A percentile compares a stretch with the other conserved stretches of the same genome.
phyloP scores from a whole-genome alignment of 2,113 vertebrate genomes.

The Festucalex cinctus region DNA sequence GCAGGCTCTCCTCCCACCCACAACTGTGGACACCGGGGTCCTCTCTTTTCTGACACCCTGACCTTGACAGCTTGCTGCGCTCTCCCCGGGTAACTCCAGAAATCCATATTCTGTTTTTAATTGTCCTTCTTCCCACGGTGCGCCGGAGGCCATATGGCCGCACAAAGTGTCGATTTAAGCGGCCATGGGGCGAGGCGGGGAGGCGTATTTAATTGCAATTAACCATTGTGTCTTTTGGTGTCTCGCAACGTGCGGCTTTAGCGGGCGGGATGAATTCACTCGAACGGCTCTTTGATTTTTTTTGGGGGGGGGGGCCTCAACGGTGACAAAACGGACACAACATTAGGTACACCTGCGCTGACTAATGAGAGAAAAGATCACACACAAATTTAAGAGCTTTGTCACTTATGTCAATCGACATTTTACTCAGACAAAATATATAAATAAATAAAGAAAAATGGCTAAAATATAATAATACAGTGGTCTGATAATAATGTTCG shows the following conservation, averaged over 20 bases:
- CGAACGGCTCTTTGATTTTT: conserved; percentile 56
- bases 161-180: conserved; percentile 73
- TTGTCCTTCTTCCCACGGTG: conserved; percentile 77
- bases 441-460: too few relatives aligned
- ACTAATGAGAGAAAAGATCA: background rate
- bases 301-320: background rate
- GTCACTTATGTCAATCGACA: too few relatives aligned
- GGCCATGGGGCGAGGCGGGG: conserved; percentile 62
- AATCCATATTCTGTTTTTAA: conserved; percentile 77
- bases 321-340: background rate
- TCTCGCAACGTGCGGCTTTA: conserved; percentile 65
- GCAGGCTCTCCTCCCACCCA: background rate
- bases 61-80: conserved; percentile 74
- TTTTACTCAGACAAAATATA: too few relatives aligned
- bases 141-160: conserved; percentile 68
- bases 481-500: too few relatives aligned
- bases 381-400: too few relatives aligned
- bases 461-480: too few relatives aligned
- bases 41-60: conserved; percentile 63
- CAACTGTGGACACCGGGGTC: conserved; percentile 5
- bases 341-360: conserved; percentile 3
- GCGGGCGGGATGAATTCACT: conserved; percentile 41
- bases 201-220: conserved; percentile 76
- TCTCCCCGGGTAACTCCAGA: conserved; percentile 65
- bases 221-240: conserved; percentile 67